phyloP scores from a whole-genome alignment of 2,113 vertebrate species.

The Microtus oregoni region DNA sequence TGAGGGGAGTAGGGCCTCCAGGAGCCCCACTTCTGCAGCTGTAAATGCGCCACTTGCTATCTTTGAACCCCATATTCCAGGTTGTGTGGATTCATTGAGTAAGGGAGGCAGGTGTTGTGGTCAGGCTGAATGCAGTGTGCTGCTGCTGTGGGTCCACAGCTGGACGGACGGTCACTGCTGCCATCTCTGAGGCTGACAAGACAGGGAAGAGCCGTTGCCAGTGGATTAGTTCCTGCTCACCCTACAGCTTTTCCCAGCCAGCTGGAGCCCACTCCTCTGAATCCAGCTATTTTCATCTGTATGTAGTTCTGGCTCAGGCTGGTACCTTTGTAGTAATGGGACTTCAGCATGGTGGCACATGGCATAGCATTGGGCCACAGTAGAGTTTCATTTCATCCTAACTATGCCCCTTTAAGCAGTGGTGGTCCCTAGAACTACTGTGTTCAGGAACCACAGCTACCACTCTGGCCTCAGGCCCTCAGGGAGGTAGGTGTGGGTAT shows the following conservation, averaged over 20 bases:
- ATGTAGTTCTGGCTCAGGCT: neutral
- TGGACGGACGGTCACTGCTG: fast-evolving
- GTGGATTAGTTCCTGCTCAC: fast-evolving
- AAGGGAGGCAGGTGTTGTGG: neutral
- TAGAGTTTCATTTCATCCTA: neutral
- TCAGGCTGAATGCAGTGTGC: neutral
- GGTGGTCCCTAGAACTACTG: neutral
- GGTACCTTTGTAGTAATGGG: neutral
- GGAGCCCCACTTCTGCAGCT: neutral
- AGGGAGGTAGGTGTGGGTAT: neutral
- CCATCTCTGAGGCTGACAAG: neutral
- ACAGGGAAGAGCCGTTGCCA: neutral
- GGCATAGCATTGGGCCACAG: neutral
- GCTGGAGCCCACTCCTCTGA: neutral
- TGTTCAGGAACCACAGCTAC: neutral
- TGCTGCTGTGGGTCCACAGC: fast-evolving
- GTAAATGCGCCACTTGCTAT: neutral
- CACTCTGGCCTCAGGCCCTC: neutral
- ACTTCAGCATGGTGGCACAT: neutral
- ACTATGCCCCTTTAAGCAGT: neutral
- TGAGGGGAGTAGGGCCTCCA: neutral
- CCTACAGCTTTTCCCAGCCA: neutral
- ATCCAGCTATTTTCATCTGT: neutral
- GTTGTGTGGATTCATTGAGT: neutral
- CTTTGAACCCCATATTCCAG: neutral